Conservation (phyloP, 2,888 invertebrate species). For the Ochropacha duplaris region DNA sequence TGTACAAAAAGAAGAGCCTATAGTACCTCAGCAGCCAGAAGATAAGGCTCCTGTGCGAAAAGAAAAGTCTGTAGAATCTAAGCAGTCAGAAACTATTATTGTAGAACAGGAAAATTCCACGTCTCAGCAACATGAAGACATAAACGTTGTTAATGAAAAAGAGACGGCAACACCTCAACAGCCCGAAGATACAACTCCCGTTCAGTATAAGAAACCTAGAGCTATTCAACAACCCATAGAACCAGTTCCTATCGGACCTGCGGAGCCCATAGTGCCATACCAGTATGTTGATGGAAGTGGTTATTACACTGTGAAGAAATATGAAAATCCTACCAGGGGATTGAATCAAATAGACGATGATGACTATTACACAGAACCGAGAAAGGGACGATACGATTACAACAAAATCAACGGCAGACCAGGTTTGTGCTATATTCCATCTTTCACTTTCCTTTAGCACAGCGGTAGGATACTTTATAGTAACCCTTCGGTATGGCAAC, state of each 20-base stretch:
- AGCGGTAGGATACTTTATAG: neutral
- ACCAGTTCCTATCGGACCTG: neutral
- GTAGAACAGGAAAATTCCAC: neutral
- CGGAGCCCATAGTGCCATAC: neutral
- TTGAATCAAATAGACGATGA: too few relatives aligned
- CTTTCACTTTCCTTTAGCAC: neutral
- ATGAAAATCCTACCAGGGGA: neutral
- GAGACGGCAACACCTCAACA: neutral
- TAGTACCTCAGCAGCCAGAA: neutral
- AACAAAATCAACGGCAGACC: constrained; percentile 3
- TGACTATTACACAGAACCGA: neutral
- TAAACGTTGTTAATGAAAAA: neutral
- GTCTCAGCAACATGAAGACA: neutral
- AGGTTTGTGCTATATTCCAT: neutral
- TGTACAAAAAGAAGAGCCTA: neutral
- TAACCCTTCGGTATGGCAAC: too few relatives aligned
- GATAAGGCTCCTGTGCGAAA: neutral
- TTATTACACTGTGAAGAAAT: neutral
- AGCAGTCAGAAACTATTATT: neutral
- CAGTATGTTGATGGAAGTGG: neutral
- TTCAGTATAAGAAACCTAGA: neutral
- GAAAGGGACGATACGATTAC: constrained; percentile 18
- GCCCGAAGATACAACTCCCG: neutral
- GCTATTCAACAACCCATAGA: neutral
- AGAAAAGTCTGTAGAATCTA: neutral